Conservation (phyloP, 2,113 vertebrate genomes). For the Butastur rufipennis region DNA sequence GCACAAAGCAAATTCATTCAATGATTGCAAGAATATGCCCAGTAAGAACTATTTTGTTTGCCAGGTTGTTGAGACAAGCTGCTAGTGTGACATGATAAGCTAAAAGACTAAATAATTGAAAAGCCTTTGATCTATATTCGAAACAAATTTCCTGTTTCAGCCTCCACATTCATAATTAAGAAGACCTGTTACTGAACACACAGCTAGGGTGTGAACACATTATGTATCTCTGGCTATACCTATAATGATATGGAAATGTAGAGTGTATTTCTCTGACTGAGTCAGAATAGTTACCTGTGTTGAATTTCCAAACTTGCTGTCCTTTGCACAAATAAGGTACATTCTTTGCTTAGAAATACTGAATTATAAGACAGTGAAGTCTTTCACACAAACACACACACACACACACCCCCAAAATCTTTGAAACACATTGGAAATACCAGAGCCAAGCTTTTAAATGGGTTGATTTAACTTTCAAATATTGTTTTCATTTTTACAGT, state of each 20-base stretch:
- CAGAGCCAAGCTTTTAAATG: background rate
- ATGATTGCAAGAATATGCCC: constrained; percentile 97
- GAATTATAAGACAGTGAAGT: background rate
- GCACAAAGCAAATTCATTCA: constrained; percentile 92
- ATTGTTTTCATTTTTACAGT: background rate
- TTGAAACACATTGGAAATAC: background rate
- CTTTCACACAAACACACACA: background rate
- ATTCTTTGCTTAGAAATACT: background rate
- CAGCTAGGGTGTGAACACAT: background rate
- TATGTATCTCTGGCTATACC: background rate
- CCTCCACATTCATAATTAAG: background rate
- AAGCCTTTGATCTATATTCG: background rate
- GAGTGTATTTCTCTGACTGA: background rate
- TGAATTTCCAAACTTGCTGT: background rate
- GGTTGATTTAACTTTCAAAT: background rate
- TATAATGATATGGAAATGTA: background rate
- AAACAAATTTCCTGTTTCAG: background rate
- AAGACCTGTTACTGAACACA: background rate
- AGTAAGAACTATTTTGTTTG: constrained; percentile 74
- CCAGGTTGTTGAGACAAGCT: background rate
- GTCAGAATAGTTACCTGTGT: background rate
- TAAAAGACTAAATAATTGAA: background rate
- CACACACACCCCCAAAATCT: background rate
- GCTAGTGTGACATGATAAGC: background rate
- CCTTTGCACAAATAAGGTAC: background rate